Evolutionary conservation across 2,113 vertebrate genomes (phyloP).

Genomic region (Calidris pygmaea): DNA sequence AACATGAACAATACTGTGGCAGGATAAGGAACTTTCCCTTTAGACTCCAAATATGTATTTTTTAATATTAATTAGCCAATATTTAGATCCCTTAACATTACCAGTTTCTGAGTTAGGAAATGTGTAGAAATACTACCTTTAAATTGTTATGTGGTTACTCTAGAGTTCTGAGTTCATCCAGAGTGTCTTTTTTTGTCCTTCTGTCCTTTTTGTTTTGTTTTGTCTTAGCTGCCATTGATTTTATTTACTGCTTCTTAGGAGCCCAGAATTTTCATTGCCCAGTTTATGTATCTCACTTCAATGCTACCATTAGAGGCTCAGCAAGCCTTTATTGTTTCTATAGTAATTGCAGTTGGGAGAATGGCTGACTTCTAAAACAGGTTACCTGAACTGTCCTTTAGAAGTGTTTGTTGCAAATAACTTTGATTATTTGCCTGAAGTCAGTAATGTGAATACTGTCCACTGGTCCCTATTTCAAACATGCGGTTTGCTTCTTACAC

Average conservation of each 20-base stretch:
- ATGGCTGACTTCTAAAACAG: neutral
- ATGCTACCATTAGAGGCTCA: neutral
- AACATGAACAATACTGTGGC: neutral
- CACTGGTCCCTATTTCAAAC: neutral
- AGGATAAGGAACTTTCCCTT: neutral
- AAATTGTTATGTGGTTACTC: neutral
- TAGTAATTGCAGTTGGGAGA: neutral
- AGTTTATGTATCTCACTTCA: neutral
- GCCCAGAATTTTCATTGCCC: neutral
- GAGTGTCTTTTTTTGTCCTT: neutral
- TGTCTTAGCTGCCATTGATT: neutral
- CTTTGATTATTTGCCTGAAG: neutral
- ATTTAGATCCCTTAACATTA: neutral
- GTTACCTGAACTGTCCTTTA: neutral
- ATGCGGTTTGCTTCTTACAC: neutral
- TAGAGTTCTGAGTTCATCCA: neutral
- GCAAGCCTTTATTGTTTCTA: neutral
- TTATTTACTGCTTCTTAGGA: neutral
- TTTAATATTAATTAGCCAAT: neutral
- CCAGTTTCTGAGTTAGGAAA: neutral
- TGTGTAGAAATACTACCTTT: neutral
- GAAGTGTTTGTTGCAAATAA: neutral
- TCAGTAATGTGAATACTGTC: neutral
- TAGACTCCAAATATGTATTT: neutral
- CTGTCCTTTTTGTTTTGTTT: neutral